These are phyloP conservation scores for Setophaga petechia DNA, from an alignment of 2,113 vertebrate species.

Conservation along the genomic window DNA sequence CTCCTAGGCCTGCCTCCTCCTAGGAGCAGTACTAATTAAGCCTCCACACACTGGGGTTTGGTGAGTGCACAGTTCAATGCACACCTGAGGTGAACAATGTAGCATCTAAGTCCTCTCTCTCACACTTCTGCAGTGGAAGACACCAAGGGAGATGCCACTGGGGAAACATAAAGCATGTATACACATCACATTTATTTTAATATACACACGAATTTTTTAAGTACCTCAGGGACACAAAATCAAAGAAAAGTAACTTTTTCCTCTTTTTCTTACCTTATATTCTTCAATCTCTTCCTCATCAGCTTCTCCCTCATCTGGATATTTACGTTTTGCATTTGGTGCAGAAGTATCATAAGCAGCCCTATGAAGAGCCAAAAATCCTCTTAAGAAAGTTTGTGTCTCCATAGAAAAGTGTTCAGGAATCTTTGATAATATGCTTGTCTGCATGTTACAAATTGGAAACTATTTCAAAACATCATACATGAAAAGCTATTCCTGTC, in stretches of 20 bases:
- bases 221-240: neutral
- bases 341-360: conserved; percentile 88
- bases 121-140: neutral
- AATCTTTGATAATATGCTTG: neutral
- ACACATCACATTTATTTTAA: neutral
- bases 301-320: conserved; percentile 86
- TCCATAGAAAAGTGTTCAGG: neutral
- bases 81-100: neutral
- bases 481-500: neutral
- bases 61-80: fast-evolving
- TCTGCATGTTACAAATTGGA: neutral
- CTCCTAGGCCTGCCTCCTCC: neutral
- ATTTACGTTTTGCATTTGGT: conserved; percentile 83
- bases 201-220: fast-evolving
- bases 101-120: fast-evolving
- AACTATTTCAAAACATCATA: neutral
- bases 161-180: neutral
- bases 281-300: conserved; percentile 93
- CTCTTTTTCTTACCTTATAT: conserved; percentile 80
- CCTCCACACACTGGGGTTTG: neutral
- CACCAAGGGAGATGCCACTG: neutral
- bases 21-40: neutral
- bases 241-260: neutral
- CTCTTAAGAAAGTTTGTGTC: neutral
- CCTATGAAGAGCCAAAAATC: conserved; percentile 67